Evolutionary conservation across 2,797 vertebrate genomes (phyloP).

Genomic region (Typhlichthys eigenmanni): DNA sequence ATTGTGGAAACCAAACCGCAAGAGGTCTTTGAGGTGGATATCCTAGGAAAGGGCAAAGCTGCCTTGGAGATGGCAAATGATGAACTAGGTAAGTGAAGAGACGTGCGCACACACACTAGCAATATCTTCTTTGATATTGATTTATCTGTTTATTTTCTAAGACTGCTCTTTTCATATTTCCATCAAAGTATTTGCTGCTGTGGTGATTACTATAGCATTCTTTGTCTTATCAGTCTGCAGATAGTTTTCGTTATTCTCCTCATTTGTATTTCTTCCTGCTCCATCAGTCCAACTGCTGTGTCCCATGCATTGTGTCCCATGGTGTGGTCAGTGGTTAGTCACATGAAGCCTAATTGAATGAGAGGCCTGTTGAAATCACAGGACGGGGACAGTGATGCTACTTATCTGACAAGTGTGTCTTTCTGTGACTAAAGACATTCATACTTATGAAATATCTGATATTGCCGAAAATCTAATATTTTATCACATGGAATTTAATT

Average conservation of each 20-base stretch:
- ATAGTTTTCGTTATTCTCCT: conserved; percentile 9
- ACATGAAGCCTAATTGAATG: conserved; percentile 65
- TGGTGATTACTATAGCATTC: background rate
- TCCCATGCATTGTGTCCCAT: conserved; percentile 19
- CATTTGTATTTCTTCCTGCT: background rate
- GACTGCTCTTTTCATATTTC: background rate
- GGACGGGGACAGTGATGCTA: conserved; percentile 45
- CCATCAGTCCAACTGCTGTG: conserved; percentile 30
- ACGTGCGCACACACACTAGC: no score
- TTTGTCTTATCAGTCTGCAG: background rate
- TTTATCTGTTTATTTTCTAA: background rate
- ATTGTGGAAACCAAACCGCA: conserved; percentile 68
- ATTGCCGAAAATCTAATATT: no score
- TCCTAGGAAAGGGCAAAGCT: conserved; percentile 77
- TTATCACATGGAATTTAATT: no score
- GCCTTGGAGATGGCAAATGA: conserved; percentile 83
- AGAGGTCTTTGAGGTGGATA: conserved; percentile 79
- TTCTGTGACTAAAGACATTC: background rate
- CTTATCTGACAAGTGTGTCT: conserved; percentile 51
- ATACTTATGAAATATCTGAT: conserved; percentile 14
- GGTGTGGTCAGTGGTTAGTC: conserved; percentile 39
- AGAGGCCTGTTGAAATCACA: conserved; percentile 64
- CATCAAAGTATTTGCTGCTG: background rate
- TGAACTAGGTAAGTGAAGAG: conserved; percentile 79
- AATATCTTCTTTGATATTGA: background rate